phyloP scores from a whole-genome alignment of 1,140 invertebrate species.

The Lordiphosa stackelbergi region DNA sequence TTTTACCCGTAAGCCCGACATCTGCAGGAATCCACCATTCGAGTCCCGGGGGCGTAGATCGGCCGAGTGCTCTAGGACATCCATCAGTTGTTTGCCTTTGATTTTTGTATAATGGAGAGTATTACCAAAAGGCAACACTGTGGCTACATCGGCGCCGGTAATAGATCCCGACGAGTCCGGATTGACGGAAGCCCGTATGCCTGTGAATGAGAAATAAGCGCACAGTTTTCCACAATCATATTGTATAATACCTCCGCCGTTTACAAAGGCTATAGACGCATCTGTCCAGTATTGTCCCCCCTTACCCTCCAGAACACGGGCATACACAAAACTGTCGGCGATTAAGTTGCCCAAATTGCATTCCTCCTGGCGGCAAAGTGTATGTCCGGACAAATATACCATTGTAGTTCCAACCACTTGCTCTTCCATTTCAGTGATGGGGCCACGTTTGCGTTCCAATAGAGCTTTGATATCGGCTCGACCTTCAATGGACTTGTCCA shows the following conservation, averaged over 20 bases:
- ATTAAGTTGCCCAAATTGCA: constrained; percentile 92
- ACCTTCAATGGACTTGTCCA: constrained; percentile 81
- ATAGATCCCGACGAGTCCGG: constrained; percentile 38
- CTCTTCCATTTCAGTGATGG: constrained; percentile 79
- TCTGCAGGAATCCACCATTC: constrained; percentile 81
- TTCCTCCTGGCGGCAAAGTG: constrained; percentile 81
- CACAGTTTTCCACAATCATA: too few relatives aligned
- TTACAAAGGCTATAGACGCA: constrained; percentile 85
- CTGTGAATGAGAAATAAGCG: constrained; percentile 6
- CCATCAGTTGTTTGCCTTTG: constrained; percentile 74
- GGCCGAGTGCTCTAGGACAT: constrained; percentile 80
- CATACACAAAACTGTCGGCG: constrained; percentile 83
- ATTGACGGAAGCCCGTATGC: constrained; percentile 50
- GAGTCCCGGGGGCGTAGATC: constrained; percentile 76
- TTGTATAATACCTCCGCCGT: constrained; percentile 79
- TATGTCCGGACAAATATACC: constrained; percentile 81
- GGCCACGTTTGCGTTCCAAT: constrained; percentile 80
- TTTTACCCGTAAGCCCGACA: constrained; percentile 79
- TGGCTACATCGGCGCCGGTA: constrained; percentile 62
- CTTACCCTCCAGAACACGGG: constrained; percentile 77
- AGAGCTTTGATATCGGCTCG: constrained; percentile 81
- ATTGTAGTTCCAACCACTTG: constrained; percentile 82
- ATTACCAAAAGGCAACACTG: constrained; percentile 80
- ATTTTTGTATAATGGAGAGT: constrained; percentile 78
- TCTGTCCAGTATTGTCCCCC: constrained; percentile 82